phyloP scores from a whole-genome alignment of 2,888 invertebrate species.

The Tetragonula carbonaria region DNA sequence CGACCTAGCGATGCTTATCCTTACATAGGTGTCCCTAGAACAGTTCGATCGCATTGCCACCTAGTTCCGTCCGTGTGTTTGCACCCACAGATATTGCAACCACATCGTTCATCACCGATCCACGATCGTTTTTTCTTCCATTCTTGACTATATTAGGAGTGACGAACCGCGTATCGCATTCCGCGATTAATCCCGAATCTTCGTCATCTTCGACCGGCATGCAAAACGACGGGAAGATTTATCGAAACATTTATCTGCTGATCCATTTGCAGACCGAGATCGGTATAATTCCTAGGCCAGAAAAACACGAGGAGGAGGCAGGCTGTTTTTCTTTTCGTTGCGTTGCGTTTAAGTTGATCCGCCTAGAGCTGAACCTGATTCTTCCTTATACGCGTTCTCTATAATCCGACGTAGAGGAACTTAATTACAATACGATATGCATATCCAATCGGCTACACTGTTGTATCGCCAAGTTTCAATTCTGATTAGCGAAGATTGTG shows the following conservation, averaged over 20 bases:
- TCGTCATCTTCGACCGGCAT: not conserved
- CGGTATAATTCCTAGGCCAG: not conserved
- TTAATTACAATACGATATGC: not conserved
- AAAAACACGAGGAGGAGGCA: not conserved
- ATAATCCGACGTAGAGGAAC: not conserved
- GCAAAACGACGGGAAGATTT: slow-evolving; percentile 13
- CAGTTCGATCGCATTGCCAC: slow-evolving; percentile 14
- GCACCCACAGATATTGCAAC: slow-evolving; percentile 59
- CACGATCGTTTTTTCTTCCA: slow-evolving; percentile 34
- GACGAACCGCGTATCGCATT: slow-evolving; percentile 13
- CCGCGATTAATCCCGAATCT: slow-evolving; percentile 25
- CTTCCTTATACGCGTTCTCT: not conserved
- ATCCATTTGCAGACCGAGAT: slow-evolving; percentile 9
- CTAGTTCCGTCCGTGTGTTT: slow-evolving; percentile 50
- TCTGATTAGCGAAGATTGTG: too few species aligned
- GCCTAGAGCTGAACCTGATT: not conserved
- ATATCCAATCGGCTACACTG: too few species aligned
- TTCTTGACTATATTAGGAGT: slow-evolving; percentile 41
- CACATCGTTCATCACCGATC: slow-evolving; percentile 57
- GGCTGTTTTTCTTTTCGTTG: not conserved
- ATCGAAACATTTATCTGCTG: not conserved
- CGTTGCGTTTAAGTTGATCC: not conserved
- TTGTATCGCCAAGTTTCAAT: not conserved
- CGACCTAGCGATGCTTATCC: slow-evolving; percentile 38
- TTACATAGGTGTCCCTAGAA: slow-evolving; percentile 43